A percentile compares a stretch with the other conserved stretches of the same genome.
phyloP scores from a whole-genome alignment of 2,888 invertebrate genomes.

The Synanthedon andrenaeformis region DNA sequence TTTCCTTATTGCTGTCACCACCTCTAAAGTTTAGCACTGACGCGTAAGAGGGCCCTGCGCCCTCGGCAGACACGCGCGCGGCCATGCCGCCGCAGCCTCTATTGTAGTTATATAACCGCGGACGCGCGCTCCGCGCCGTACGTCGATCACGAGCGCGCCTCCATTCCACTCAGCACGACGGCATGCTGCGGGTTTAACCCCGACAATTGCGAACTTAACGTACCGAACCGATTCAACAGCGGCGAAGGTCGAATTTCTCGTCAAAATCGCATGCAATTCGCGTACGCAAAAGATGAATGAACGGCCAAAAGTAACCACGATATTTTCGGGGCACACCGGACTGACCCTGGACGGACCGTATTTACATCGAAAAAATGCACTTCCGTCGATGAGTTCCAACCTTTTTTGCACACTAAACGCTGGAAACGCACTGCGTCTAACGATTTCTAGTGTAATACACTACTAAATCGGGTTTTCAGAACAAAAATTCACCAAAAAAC shows the following conservation, averaged over 20 bases:
- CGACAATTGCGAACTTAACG: slow-evolving; percentile 28
- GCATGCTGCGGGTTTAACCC: slow-evolving; percentile 58
- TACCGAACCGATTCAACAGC: slow-evolving; percentile 37
- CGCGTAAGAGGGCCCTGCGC: slow-evolving; percentile 77
- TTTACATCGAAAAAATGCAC: slow-evolving; percentile 69
- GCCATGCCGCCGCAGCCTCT: slow-evolving; percentile 67
- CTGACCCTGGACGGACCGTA: slow-evolving; percentile 63
- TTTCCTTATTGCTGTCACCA: slow-evolving; percentile 72
- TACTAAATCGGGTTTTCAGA: slow-evolving; percentile 35
- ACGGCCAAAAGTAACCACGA: slow-evolving; percentile 42
- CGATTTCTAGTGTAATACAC: slow-evolving; percentile 38
- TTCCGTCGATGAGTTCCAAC: slow-evolving; percentile 55
- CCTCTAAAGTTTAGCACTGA: slow-evolving; percentile 76
- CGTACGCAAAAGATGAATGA: slow-evolving; percentile 9
- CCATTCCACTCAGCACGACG: slow-evolving; percentile 64
- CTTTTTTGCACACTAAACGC: slow-evolving; percentile 46
- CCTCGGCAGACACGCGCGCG: slow-evolving; percentile 64
- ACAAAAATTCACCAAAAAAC: slow-evolving; percentile 57
- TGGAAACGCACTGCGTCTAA: slow-evolving; percentile 43
- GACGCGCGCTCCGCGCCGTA: slow-evolving; percentile 70
- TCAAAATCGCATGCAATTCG: slow-evolving; percentile 17
- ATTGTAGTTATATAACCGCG: slow-evolving; percentile 65
- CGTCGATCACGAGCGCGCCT: slow-evolving; percentile 70
- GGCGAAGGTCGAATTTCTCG: slow-evolving; percentile 41
- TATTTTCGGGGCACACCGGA: slow-evolving; percentile 57